Base-by-base conservation (phyloP, 2,113 vertebrate species). In the Stercorarius parasiticus region DNA sequence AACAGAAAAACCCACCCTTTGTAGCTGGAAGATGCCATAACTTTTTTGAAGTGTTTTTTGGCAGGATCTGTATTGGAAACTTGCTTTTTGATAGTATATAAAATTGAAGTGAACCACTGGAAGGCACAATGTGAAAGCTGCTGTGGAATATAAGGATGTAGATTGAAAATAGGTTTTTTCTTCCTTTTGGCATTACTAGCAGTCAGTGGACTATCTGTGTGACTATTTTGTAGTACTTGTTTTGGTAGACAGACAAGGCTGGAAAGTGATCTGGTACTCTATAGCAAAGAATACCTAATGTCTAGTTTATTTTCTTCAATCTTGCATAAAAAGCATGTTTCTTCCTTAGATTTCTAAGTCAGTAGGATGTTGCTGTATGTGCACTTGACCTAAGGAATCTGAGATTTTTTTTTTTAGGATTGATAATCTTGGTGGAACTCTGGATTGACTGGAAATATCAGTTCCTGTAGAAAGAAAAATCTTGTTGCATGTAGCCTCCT, bases 251-350 rank as follows among this genome's bases (percentile, higher is more conserved):
- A 36, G 23, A 22, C 5, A 23, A 61, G 15, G 30, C 22, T 64
- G 70, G 47, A 36, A 85, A 55, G 49, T 58, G 7, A 47, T 64
- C 38, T 77, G 38, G 10, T 6, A 1, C 70, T 72, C 22, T 36
- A 1, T 27, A 78, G 38, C 0, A 0, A 79, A 43, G 38, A 80
- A 30, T 67, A 43, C 4, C 8, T 65, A 65, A 32, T 56, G 9
- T 8, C 25, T 71, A 32, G 18, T 50, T 69, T 53, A 29, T 43
- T 74, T 87, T 65, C 40, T 93, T 82, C 23, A 30, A 0, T 82
- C 47, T 38, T 83, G 7, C 27, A 34, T 53, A 9, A 82, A 61
- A 88, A 61, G 4, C 22, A 7, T 27, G 3, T 42, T 0, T 50
- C 34, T 79, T 69, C 36, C 12, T 53, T 64, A 19, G 71, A 74